Evolutionary conservation across 1,140 invertebrate species (phyloP).

Genomic region (Diorhabda carinulata): DNA sequence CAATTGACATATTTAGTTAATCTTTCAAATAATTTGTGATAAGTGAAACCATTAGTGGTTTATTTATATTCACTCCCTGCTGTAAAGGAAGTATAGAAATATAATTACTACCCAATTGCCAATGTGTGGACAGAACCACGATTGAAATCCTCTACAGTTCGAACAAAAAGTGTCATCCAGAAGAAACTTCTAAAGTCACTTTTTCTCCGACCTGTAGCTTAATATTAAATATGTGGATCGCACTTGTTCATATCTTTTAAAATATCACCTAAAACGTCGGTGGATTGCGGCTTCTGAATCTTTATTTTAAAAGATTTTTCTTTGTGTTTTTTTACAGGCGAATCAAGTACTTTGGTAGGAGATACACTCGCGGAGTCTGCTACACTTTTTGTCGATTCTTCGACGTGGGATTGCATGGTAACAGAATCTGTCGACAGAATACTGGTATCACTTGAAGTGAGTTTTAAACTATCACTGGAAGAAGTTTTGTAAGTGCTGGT

Average conservation of each 20-base stretch:
- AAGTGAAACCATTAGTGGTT: no score
- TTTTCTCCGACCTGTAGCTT: slow-evolving; percentile 26
- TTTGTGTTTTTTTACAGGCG: slow-evolving; percentile 31
- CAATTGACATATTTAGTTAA: background rate
- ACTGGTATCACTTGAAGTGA: no score
- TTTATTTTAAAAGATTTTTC: slow-evolving; percentile 38
- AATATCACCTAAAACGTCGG: slow-evolving; percentile 46
- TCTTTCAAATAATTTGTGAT: background rate
- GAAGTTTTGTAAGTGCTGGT: no score
- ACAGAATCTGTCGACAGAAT: no score
- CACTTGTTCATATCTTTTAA: slow-evolving; percentile 45
- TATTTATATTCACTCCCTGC: no score
- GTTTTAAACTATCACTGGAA: no score
- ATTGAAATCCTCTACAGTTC: slow-evolving; percentile 4
- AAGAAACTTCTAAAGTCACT: slow-evolving; percentile 1
- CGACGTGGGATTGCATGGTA: no score
- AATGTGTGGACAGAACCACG: background rate
- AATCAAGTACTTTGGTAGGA: slow-evolving; percentile 17
- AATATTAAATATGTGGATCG: slow-evolving; percentile 34
- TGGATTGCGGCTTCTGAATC: slow-evolving; percentile 34
- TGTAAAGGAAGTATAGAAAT: no score
- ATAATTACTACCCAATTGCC: background rate
- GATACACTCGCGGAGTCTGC: slow-evolving; percentile 19
- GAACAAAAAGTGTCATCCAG: slow-evolving; percentile 6
- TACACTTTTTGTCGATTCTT: slow-evolving; percentile 16